Evolutionary conservation across 2,888 invertebrate genomes (phyloP).

Genomic region (Fragum whitleyi): DNA sequence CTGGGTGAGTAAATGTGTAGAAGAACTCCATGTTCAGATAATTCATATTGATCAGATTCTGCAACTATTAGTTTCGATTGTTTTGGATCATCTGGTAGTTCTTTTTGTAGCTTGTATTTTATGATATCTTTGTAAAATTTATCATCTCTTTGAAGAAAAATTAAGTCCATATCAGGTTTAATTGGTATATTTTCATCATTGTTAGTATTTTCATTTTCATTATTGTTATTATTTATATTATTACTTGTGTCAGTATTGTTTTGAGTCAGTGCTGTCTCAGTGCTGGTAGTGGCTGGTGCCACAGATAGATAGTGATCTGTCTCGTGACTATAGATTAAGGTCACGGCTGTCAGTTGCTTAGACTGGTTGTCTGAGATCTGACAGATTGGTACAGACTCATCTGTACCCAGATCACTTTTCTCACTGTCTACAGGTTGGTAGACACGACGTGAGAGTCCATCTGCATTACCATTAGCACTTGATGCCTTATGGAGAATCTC

Average conservation of each 20-base stretch:
- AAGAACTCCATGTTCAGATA: slow-evolving; percentile 22
- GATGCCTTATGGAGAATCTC: too few relatives aligned
- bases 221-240: background rate
- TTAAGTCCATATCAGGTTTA: slow-evolving; percentile 7
- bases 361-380: slow-evolving; percentile 13
- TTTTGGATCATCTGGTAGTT: too few relatives aligned
- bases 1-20: slow-evolving; percentile 2
- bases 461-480: too few relatives aligned
- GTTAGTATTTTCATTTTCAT: background rate
- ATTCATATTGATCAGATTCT: slow-evolving; percentile 25
- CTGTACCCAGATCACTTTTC: background rate
- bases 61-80: slow-evolving; percentile 26
- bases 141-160: too few relatives aligned
- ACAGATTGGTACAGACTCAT: slow-evolving; percentile 31
- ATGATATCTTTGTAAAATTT: too few relatives aligned
- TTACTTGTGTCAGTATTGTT: background rate
- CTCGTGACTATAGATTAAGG: too few relatives aligned
- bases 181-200: too few relatives aligned
- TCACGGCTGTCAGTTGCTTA: too few relatives aligned
- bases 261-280: background rate
- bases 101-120: too few relatives aligned
- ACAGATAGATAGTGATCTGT: background rate
- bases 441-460: slow-evolving; percentile 40
- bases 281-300: slow-evolving; percentile 12
- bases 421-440: slow-evolving; percentile 7